A percentile compares a stretch with the other conserved stretches of the same genome.
Conservation (phyloP, 2,888 invertebrate genomes). For the Drosophila yooni region DNA sequence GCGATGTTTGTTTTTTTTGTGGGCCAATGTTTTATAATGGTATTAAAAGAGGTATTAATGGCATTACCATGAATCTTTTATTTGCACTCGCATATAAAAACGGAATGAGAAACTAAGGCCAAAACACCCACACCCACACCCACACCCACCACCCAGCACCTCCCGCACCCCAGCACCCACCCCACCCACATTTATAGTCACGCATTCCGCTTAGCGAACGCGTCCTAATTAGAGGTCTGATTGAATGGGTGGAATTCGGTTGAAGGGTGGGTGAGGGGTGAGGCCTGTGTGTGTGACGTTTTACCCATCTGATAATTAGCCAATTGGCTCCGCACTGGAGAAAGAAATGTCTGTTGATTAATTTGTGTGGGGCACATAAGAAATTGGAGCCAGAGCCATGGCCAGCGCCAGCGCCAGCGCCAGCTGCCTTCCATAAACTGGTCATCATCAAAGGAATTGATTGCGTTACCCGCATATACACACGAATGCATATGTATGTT, state of each 20-base stretch:
- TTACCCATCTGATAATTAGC: conserved; percentile 52
- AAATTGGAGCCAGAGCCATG: conserved; percentile 1
- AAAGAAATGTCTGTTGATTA: conserved; percentile 50
- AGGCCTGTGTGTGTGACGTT: not conserved
- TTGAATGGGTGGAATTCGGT: not conserved
- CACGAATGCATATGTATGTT: not conserved
- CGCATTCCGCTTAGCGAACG: conserved; percentile 49
- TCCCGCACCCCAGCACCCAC: not conserved
- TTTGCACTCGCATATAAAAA: conserved; percentile 48
- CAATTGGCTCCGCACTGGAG: conserved; percentile 33
- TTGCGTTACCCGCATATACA: conserved; percentile 65
- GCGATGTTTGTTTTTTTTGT: not conserved
- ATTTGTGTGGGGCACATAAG: conserved; percentile 43
- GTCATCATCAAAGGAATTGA: conserved; percentile 67
- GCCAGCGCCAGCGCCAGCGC: conserved; percentile 27
- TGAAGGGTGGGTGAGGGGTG: too few species aligned
- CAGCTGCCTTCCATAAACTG: conserved; percentile 23
- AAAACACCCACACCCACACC: conserved; percentile 12
- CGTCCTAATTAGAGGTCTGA: conserved; percentile 40
- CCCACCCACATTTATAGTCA: conserved; percentile 29
- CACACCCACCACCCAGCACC: not conserved
- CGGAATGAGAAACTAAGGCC: conserved; percentile 13
- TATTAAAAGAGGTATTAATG: conserved; percentile 71
- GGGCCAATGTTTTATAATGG: conserved; percentile 64
- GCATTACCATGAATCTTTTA: conserved; percentile 74